Percentiles rank a stretch among this genome's conserved stretches.
Evolutionary conservation across 1,140 invertebrate genomes (phyloP).

Genomic region (Panagrolaimus sp.): DNA sequence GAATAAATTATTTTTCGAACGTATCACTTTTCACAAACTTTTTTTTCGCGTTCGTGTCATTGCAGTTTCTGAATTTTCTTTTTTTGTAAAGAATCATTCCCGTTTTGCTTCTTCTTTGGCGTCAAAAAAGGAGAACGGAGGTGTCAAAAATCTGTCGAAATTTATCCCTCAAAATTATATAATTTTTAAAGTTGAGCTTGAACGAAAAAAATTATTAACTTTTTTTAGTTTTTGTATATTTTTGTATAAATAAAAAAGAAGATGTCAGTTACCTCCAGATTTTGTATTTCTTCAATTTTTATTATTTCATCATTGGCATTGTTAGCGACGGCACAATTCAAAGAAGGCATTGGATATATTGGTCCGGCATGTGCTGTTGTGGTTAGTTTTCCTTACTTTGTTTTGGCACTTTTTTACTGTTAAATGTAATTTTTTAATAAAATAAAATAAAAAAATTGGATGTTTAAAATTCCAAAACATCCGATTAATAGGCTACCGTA

Average conservation of each 20-base stretch:
- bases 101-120: neutral
- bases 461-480: too few species aligned
- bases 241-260: slow-evolving; percentile 13
- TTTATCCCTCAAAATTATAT: too few species aligned
- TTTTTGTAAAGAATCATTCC: too few species aligned
- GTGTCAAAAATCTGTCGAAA: too few species aligned
- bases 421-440: too few species aligned
- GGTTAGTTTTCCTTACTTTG: neutral
- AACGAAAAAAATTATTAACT: neutral
- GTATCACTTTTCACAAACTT: too few species aligned
- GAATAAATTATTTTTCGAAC: too few species aligned
- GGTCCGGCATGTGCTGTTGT: slow-evolving; percentile 28
- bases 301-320: slow-evolving; percentile 2
- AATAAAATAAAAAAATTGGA: too few species aligned
- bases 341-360: slow-evolving; percentile 20
- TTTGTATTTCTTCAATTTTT: neutral
- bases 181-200: neutral
- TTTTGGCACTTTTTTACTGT: neutral
- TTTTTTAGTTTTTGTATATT: neutral
- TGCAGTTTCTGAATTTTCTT: too few species aligned
- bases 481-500: too few species aligned
- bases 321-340: neutral
- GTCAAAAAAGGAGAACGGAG: neutral
- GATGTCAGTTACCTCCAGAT: neutral
- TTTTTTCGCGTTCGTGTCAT: too few species aligned